Percentiles rank a stretch among this genome's conserved stretches.
These are phyloP conservation scores for Xenus cinereus DNA, from an alignment of 2,113 vertebrate species.

Conservation along the genomic window DNA sequence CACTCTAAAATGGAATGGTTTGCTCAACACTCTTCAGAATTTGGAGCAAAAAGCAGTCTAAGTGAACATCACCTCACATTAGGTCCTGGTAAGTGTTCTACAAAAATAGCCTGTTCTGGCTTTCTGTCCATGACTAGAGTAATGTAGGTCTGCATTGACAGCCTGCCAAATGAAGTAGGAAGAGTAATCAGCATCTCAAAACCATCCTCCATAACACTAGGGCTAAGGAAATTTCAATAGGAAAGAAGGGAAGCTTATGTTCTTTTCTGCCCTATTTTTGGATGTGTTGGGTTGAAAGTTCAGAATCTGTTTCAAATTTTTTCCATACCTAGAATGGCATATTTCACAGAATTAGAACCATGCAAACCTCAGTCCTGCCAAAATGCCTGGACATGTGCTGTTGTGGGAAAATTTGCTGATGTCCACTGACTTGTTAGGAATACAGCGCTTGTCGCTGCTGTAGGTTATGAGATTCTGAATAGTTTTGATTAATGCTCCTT, in stretches of 20 bases:
- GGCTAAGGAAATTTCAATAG: not conserved
- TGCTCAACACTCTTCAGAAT: not conserved
- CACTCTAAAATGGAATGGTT: not conserved
- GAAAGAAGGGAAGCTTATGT: not conserved
- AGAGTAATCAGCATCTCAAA: not conserved
- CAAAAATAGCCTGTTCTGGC: not conserved
- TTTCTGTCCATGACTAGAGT: not conserved
- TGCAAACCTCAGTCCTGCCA: not conserved
- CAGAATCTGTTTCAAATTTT: not conserved
- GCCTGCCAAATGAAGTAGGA: not conserved
- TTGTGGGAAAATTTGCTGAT: not conserved
- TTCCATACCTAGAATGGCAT: not conserved
- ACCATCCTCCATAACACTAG: not conserved
- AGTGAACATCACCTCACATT: not conserved
- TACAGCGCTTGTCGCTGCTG: not conserved
- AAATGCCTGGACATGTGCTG: not conserved
- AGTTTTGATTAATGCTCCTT: not conserved
- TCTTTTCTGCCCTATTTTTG: not conserved
- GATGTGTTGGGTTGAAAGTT: not conserved
- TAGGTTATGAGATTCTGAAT: not conserved
- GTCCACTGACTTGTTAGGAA: not conserved
- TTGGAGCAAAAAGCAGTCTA: not conserved
- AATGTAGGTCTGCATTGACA: not conserved
- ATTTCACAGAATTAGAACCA: not conserved
- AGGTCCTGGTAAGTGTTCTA: not conserved